phyloP scores from a whole-genome alignment of 37 sponge, comb jelly and placozoan genomes.

The Geodia barretti region DNA sequence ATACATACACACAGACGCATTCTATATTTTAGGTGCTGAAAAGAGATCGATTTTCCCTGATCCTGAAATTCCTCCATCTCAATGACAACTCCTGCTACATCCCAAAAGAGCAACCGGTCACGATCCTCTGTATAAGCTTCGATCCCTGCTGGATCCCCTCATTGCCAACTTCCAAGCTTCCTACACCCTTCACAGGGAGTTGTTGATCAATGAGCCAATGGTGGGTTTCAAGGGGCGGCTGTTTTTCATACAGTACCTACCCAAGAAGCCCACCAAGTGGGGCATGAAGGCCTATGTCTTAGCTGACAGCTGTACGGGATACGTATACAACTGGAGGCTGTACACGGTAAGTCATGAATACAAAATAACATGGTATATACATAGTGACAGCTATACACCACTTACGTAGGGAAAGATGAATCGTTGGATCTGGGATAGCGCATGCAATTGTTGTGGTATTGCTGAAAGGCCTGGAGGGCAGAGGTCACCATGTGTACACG shows the following conservation, averaged over 20 bases:
- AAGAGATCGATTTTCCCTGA: too few species aligned
- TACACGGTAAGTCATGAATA: slow-evolving; percentile 37
- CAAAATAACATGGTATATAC: too few species aligned
- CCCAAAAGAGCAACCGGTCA: too few species aligned
- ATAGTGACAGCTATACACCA: too few species aligned
- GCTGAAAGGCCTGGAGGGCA: background rate
- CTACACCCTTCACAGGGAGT: background rate
- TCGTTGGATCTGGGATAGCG: slow-evolving; percentile 11
- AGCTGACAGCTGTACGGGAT: slow-evolving; percentile 16
- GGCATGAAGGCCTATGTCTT: slow-evolving; percentile 41
- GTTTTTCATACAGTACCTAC: slow-evolving; percentile 28
- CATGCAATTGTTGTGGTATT: slow-evolving; percentile 22
- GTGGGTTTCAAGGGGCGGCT: slow-evolving; percentile 29
- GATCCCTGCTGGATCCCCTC: background rate
- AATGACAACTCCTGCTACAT: too few species aligned
- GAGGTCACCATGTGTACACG: slow-evolving; percentile 40
- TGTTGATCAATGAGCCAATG: slow-evolving; percentile 34
- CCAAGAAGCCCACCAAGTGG: slow-evolving; percentile 26
- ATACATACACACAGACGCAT: too few species aligned
- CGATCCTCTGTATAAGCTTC: slow-evolving; percentile 10
- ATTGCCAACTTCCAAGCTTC: background rate
- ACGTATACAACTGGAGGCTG: slow-evolving; percentile 6
- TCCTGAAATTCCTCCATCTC: too few species aligned
- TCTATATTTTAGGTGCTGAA: too few species aligned
- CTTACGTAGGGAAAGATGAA: slow-evolving; percentile 17